Base-by-base conservation (phyloP, 1,140 invertebrate genomes). In the Drosophila carrolli region DNA sequence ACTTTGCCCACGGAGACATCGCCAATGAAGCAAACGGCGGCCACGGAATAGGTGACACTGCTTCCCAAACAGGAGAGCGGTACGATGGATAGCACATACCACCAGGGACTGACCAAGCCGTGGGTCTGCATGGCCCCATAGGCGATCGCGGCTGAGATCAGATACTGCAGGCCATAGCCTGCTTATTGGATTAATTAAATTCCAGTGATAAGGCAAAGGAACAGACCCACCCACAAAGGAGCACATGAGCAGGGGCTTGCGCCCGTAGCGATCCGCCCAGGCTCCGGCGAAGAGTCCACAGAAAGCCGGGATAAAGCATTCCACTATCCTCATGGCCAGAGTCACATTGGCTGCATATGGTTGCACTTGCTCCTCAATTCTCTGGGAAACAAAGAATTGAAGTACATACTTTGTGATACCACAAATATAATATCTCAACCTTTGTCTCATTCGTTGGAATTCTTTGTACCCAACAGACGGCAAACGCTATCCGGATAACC, bases 241-340 rank as follows among this genome's bases (percentile, higher is more conserved):
- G 16, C 91, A 71, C 29, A 96, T 75, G 11, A 96, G 78, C 47
- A 96, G 79, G 1, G 95, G 95, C 83, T 95, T 96, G 11, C 96
- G 93, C 16, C 96, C 96, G 92, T 95, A 94, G 14, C 91, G 94
- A 89, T 96, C 95, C 54, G 95, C 96, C 95, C 95, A 96, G 7
- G 95, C 94, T 43, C 95, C 96, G 8, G 96, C 79, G 81, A 96
- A 95, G 5, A 96, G 88, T 11, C 94, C 94, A 7, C 95, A 86
- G 23, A 95, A 68, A 1, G 95, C 94, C 2, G 95, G 95, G 38
- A 94, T 90, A 50, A 90, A 56, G 29, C 83, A 82, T 48, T 95
- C 94, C 32, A 96, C 84, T 1, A 95, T 88, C 43, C 93, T 93
- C 71, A 94, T 94, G 3, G 93, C 91, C 78, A 95, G 93, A 0